Evolutionary conservation across 2,888 invertebrate genomes (phyloP).

Genomic region (Cryptocheilus praepositus): DNA sequence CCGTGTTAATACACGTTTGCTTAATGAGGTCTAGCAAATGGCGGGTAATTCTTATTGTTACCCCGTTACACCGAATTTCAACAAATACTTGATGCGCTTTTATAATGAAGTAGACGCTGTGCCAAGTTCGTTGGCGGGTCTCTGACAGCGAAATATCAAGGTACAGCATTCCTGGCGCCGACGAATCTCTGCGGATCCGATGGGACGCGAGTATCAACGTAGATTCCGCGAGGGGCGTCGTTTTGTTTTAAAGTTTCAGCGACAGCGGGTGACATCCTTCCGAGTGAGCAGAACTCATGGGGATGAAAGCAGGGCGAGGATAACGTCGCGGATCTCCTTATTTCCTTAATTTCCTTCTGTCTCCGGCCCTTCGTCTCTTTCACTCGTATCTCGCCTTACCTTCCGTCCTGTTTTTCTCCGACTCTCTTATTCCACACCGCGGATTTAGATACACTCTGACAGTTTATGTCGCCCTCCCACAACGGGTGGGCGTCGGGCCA

Average conservation of each 20-base stretch:
- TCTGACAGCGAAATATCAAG: too few relatives aligned
- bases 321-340: constrained; percentile 42
- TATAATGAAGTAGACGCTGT: too few relatives aligned
- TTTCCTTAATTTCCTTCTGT: constrained; percentile 49
- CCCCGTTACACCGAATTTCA: too few relatives aligned
- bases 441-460: constrained; percentile 46
- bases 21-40: too few relatives aligned
- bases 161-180: constrained; percentile 6
- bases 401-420: constrained; percentile 22
- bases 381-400: constrained; percentile 5
- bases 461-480: constrained; percentile 38
- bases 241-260: constrained; percentile 46
- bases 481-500: constrained; percentile 48
- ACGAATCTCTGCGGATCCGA: constrained; percentile 35
- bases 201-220: constrained; percentile 42
- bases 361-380: constrained; percentile 9
- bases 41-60: too few relatives aligned
- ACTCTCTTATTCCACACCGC: constrained; percentile 14
- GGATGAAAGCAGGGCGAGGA: constrained; percentile 17
- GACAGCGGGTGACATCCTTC: constrained; percentile 45
- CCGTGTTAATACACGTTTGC: too few relatives aligned
- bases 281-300: constrained; percentile 33
- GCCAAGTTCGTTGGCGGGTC: too few relatives aligned
- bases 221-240: constrained; percentile 41
- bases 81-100: too few relatives aligned